phyloP scores from a whole-genome alignment of 2,797 vertebrate species.

The Syngnathus acus region DNA sequence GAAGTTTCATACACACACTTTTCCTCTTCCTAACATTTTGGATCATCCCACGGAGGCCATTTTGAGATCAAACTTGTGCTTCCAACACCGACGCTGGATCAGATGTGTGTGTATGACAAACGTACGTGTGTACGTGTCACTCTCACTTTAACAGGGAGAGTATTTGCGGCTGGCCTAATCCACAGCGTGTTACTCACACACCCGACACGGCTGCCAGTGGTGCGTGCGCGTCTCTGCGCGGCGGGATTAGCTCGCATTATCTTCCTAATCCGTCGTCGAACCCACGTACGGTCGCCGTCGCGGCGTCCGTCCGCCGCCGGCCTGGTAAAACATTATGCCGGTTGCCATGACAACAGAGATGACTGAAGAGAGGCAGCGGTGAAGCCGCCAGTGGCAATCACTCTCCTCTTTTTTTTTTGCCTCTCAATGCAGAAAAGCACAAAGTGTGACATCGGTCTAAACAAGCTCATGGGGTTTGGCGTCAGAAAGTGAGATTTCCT shows the following conservation, averaged over 20 bases:
- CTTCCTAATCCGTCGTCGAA: conserved; percentile 39
- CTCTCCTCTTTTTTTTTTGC: conserved; percentile 31
- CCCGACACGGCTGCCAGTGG: conserved; percentile 29
- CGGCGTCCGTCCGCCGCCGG: neutral
- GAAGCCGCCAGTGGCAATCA: conserved; percentile 38
- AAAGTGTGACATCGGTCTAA: neutral
- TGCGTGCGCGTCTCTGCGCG: conserved; percentile 19
- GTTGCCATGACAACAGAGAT: conserved; percentile 63
- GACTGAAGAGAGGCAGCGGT: conserved; percentile 31
- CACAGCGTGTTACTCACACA: conserved; percentile 49
- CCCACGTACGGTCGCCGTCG: neutral
- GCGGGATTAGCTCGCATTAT: conserved; percentile 42
- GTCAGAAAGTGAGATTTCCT: neutral
- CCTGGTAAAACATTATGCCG: conserved; percentile 29
- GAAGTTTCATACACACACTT: neutral
- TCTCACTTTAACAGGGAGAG: conserved; percentile 45
- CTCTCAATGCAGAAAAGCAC: conserved; percentile 21
- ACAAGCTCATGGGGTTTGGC: neutral
- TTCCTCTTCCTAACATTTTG: neutral
- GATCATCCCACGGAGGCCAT: neutral
- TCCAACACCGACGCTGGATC: neutral
- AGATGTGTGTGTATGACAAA: neutral
- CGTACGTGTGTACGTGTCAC: conserved; percentile 13
- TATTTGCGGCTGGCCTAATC: conserved; percentile 49
- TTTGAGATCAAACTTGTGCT: neutral